Percentiles rank a stretch among this genome's conserved stretches.
These are phyloP conservation scores for Poecilobothrus nobilitatus DNA, from an alignment of 2,888 invertebrate species.

Conservation along the genomic window DNA sequence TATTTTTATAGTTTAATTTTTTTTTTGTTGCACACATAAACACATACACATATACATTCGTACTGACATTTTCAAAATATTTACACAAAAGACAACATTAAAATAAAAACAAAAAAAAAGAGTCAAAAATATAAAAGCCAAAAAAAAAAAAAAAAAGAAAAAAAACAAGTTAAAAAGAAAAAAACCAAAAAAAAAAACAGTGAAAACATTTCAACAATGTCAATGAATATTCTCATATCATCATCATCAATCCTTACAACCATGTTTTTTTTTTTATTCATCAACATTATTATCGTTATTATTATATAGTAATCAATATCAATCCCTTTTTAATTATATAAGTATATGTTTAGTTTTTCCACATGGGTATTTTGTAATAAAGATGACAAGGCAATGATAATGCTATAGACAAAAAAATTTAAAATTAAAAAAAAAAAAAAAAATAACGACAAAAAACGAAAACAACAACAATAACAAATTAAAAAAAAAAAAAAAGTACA, in stretches of 20 bases:
- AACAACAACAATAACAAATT: too few species aligned
- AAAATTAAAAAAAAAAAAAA: too few species aligned
- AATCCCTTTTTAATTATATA: background rate
- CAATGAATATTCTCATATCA: constrained; percentile 2
- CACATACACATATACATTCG: background rate
- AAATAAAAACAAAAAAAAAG: background rate
- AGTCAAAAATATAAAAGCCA: background rate
- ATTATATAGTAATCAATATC: background rate
- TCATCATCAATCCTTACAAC: too few species aligned
- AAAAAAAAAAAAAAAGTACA: too few species aligned
- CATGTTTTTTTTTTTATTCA: too few species aligned
- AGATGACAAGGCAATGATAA: constrained; percentile 1
- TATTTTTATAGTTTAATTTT: background rate
- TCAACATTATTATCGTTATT: too few species aligned
- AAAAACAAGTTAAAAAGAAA: background rate
- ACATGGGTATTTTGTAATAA: background rate
- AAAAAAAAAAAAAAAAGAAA: background rate
- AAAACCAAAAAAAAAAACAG: background rate
- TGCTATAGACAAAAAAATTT: background rate
- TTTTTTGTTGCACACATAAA: background rate
- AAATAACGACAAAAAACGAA: too few species aligned
- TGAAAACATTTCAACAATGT: background rate
- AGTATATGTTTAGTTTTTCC: background rate
- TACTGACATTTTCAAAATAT: background rate
- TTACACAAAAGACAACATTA: background rate